phyloP scores from a whole-genome alignment of 1,140 invertebrate genomes.

The Magallana gigas region DNA sequence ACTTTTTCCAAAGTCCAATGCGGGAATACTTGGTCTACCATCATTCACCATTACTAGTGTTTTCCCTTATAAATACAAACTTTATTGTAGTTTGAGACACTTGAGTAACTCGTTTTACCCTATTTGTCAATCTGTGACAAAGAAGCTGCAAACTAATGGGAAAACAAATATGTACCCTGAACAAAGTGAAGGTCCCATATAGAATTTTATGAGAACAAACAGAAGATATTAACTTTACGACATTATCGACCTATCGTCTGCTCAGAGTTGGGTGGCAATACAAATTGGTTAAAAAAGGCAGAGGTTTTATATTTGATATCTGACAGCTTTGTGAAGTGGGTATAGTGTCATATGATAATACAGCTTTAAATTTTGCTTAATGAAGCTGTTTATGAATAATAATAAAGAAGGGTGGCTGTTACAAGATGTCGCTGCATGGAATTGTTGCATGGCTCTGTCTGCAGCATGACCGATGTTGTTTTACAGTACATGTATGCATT shows the following conservation, averaged over 20 bases:
- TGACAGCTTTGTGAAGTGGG: background rate
- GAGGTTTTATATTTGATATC: background rate
- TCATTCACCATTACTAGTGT: no score
- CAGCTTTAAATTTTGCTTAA: background rate
- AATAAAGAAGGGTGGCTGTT: no score
- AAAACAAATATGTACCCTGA: conserved; percentile 7
- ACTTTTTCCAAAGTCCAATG: no score
- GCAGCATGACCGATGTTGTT: no score
- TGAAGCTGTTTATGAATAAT: no score
- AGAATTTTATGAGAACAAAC: conserved; percentile 4
- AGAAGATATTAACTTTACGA: background rate
- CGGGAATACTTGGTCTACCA: no score
- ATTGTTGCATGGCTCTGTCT: no score
- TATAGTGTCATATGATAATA: background rate
- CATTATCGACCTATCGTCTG: background rate
- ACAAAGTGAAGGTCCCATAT: background rate
- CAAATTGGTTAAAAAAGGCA: background rate
- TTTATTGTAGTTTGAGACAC: background rate
- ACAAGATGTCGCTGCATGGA: no score
- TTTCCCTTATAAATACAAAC: no score
- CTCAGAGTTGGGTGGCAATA: background rate
- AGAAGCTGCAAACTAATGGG: background rate
- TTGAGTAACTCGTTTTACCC: background rate
- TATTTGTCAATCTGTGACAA: background rate
- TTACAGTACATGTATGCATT: no score